These are phyloP conservation scores for Amphibalanus amphitrite DNA, from an alignment of 1,140 invertebrate species.

Conservation along the genomic window DNA sequence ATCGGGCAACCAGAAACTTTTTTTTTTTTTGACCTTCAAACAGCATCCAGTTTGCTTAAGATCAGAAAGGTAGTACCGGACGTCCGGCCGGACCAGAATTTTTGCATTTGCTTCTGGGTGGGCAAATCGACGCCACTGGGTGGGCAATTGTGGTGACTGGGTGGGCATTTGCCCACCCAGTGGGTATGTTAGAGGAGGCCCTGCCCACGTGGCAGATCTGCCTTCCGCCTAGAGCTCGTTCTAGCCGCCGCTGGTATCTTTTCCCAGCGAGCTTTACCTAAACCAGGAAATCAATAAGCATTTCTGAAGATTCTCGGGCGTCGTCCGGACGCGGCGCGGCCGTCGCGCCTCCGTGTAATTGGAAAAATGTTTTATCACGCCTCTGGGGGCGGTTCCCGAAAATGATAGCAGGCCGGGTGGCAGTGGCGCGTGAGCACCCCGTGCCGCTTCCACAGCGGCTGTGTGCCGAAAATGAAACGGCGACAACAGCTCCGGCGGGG, in stretches of 20 bases:
- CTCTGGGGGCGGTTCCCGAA: neutral
- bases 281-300: constrained; percentile 1
- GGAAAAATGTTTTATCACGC: neutral
- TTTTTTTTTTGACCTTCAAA: too few species aligned
- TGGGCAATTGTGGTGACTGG: too few species aligned
- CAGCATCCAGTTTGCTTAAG: too few species aligned
- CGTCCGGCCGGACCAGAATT: too few species aligned
- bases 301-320: neutral
- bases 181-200: too few species aligned
- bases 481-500: neutral
- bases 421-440: neutral
- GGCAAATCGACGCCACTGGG: too few species aligned
- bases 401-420: neutral
- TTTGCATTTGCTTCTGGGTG: too few species aligned
- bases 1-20: too few species aligned
- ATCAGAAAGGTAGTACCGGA: too few species aligned
- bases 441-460: neutral
- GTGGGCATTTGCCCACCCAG: too few species aligned
- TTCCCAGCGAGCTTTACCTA: neutral
- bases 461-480: neutral
- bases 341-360: neutral
- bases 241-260: neutral
- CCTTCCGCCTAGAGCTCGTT: too few species aligned
- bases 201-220: too few species aligned
- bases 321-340: neutral